Percentiles rank a stretch among this genome's conserved stretches.
These are phyloP conservation scores for Trogon surrucura DNA, from an alignment of 2,113 vertebrate species.

Conservation along the genomic window DNA sequence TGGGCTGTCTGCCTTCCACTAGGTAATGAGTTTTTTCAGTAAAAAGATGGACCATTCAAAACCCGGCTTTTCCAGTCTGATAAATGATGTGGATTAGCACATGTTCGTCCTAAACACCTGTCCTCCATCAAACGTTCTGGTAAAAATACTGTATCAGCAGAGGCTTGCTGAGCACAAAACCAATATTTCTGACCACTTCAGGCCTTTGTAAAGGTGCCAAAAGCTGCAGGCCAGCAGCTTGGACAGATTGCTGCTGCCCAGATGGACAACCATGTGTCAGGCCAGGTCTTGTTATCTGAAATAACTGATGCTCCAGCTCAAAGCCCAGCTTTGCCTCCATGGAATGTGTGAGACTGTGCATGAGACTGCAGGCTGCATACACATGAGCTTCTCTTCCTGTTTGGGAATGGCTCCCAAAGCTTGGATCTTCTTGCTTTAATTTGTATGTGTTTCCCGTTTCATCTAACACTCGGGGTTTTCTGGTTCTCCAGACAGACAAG, in stretches of 20 bases:
- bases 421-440: not conserved
- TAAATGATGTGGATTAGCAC: not conserved
- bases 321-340: not conserved
- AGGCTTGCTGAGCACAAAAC: not conserved
- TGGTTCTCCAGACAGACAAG: not conserved
- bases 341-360: not conserved
- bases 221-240: not conserved
- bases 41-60: not conserved
- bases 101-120: accelerated
- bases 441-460: not conserved
- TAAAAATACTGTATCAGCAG: not conserved
- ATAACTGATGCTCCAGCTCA: not conserved
- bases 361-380: not conserved
- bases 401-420: not conserved
- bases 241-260: not conserved
- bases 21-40: not conserved
- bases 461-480: not conserved
- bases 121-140: not conserved
- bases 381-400: accelerated
- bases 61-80: not conserved
- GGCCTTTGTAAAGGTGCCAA: not conserved
- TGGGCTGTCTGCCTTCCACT: not conserved
- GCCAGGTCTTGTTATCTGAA: not conserved
- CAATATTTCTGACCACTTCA: not conserved
- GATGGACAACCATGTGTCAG: accelerated